These are phyloP conservation scores for Austrofundulus limnaeus DNA, from an alignment of 2,113 vertebrate species.

Conservation along the genomic window DNA sequence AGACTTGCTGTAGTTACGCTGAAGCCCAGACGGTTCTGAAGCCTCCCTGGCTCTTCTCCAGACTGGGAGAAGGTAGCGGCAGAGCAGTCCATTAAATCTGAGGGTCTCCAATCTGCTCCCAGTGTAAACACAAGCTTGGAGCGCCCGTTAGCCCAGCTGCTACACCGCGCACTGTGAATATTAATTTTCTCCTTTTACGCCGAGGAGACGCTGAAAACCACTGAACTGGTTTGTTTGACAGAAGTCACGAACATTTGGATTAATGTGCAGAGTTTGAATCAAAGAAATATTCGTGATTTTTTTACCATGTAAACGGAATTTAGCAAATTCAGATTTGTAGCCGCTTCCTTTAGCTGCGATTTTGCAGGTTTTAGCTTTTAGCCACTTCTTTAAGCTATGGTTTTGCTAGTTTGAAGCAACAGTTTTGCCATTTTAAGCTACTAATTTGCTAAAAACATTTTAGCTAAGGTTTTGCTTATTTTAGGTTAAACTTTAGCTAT, in stretches of 20 bases:
- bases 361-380: too few species aligned
- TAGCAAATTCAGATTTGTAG: too few species aligned
- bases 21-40: neutral
- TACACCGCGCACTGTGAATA: constrained; percentile 51
- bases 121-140: constrained; percentile 62
- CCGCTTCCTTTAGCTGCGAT: too few species aligned
- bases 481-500: too few species aligned
- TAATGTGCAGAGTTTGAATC: constrained; percentile 14
- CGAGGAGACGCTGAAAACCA: constrained; percentile 15
- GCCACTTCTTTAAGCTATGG: too few species aligned
- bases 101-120: constrained; percentile 41
- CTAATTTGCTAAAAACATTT: too few species aligned
- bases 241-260: constrained; percentile 31
- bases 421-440: too few species aligned
- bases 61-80: constrained; percentile 31
- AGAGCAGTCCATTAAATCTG: constrained; percentile 53
- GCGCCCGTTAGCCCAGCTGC: constrained; percentile 51
- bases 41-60: neutral
- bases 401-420: too few species aligned
- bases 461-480: too few species aligned
- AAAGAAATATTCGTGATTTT: constrained; percentile 9
- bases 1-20: neutral
- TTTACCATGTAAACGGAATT: too few species aligned
- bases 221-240: constrained; percentile 32
- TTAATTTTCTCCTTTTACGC: constrained; percentile 31